Conservation (phyloP, 2,113 vertebrate genomes). For the Silurus asotus region DNA sequence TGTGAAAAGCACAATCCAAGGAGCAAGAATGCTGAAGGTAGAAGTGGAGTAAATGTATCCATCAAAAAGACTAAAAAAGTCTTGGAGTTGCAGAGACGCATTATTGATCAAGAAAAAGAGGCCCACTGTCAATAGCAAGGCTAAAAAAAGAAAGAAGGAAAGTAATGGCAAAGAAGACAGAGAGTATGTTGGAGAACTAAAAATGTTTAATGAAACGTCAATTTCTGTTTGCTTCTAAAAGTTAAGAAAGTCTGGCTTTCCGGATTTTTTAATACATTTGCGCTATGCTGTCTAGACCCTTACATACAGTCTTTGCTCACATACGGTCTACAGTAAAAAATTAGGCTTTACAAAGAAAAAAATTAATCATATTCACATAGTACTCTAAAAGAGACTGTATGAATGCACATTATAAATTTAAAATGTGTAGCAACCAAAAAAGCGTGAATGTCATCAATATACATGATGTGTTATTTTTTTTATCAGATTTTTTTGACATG, state of each 20-base stretch:
- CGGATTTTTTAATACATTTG: neutral
- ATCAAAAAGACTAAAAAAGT: conserved; percentile 1
- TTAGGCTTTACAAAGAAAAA: neutral
- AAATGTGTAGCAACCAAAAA: neutral
- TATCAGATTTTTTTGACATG: neutral
- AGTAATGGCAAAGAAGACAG: neutral
- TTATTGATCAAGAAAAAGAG: neutral
- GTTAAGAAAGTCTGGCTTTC: neutral
- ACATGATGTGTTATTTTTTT: too few relatives aligned
- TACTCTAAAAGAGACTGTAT: neutral
- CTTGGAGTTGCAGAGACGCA: neutral
- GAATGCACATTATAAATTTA: neutral
- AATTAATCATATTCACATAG: neutral
- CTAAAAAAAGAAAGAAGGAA: neutral
- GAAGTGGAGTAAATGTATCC: neutral
- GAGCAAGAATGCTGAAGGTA: neutral
- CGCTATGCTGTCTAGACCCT: neutral
- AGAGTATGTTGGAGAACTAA: neutral
- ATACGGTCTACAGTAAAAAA: neutral
- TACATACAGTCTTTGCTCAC: too few relatives aligned
- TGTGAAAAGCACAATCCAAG: neutral
- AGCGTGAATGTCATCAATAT: neutral
- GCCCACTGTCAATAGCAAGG: conserved; percentile 2
- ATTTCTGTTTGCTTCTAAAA: neutral
- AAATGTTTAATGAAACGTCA: neutral